Percentiles rank a stretch among this genome's conserved stretches.
Conservation (phyloP, 2,113 vertebrate genomes). For the Tachycineta bicolor region DNA sequence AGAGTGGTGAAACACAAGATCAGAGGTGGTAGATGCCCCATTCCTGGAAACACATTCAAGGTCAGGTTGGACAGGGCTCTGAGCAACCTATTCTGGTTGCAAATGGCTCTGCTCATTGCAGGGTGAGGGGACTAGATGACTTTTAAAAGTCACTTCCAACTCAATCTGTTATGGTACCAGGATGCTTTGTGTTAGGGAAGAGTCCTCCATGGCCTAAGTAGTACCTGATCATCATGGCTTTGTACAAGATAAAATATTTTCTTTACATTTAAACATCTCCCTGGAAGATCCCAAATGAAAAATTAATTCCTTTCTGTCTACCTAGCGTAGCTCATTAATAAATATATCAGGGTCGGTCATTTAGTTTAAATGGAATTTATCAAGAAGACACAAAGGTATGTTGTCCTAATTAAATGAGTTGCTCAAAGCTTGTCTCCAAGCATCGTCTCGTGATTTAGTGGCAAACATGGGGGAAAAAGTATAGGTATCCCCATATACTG, state of each 20-base stretch:
- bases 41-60: not conserved
- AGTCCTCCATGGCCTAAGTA: not conserved
- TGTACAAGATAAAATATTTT: not conserved
- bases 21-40: accelerated
- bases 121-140: accelerated
- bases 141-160: not conserved
- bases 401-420: not conserved
- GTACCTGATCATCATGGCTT: not conserved
- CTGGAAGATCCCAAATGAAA: not conserved
- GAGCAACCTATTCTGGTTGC: not conserved
- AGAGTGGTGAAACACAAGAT: not conserved
- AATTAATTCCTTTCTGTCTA: not conserved
- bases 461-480: not conserved
- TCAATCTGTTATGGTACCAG: not conserved
- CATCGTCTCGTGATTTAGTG: not conserved
- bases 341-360: not conserved
- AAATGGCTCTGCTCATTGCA: not conserved
- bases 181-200: not conserved
- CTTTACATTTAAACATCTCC: not conserved
- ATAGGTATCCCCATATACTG: not conserved
- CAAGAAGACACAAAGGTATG: not conserved
- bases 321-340: not conserved
- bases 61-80: not conserved
- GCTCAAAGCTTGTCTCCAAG: not conserved
- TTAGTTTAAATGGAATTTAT: not conserved